Evolutionary conservation across 1,140 invertebrate species (phyloP), one percentile per base, ranked within the genome.

Genomic region (Procambarus virginalis): DNA sequence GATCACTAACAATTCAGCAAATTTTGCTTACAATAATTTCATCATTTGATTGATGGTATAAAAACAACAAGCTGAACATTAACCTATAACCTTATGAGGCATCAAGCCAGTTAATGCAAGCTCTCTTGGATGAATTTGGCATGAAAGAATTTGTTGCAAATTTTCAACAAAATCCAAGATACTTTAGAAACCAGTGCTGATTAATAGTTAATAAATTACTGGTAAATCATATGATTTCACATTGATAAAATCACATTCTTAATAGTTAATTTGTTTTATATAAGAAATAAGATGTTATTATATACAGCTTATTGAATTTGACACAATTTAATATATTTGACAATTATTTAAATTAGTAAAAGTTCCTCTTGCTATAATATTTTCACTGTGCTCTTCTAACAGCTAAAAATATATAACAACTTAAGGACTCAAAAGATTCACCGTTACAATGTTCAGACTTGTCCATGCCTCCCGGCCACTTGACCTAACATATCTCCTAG

Each of bases 11-110:
- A 86, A 70, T 86, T 86, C 76, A 86, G 84, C 84, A 86, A 86
- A 86, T 86, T 86, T 86, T 86, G 84, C 84, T 86, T 86, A 86
- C 84, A 86, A 48, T 79, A 86, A 68, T 86, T 79, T 86, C 84
- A 86, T 79, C 84, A 86, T 79, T 51, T 79, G 49, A 86, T 55
- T 86, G 84, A 86, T 86, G 84, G 55, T 77, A 78, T 78, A 86
- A 78, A 75, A 78, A 86, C 75, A 86, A 77, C 73, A 49, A 48
- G 51, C 49, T 45, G 58, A 79, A 64, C 75, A 46, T 46, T 58
- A 55, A 77, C 64, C 22, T 49, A 60, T 55, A 64, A 46, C 48
- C 60, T 34, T 79, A 77, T 79, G 84, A 86, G 84, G 76, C 75
- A 86, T 79, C 46, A 86, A 85, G 51, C 48, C 68, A 68, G 80